A percentile compares a stretch with the other conserved stretches of the same genome.
phyloP scores from a whole-genome alignment of 2,888 invertebrate species.

The Brachynemurus nebulosus region DNA sequence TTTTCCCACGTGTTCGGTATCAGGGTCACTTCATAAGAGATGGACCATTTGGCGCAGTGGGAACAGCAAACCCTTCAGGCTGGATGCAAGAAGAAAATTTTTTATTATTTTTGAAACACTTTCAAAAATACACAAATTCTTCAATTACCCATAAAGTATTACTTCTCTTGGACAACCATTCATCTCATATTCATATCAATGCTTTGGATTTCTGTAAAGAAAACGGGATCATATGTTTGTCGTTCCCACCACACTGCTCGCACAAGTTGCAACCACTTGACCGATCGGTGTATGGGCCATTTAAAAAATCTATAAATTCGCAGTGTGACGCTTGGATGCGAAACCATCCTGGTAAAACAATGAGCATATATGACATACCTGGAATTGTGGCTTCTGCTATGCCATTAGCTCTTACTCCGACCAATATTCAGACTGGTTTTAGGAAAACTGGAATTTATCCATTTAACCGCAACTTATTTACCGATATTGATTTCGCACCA shows the following conservation, averaged over 20 bases:
- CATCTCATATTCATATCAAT: slow-evolving; percentile 6
- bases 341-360: slow-evolving; percentile 13
- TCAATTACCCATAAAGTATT: slow-evolving; percentile 3
- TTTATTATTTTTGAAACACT: slow-evolving; percentile 5
- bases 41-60: slow-evolving; percentile 20
- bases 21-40: slow-evolving; percentile 22
- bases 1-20: slow-evolving; percentile 24
- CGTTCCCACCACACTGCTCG: slow-evolving; percentile 14
- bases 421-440: slow-evolving; percentile 17
- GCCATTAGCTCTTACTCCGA: slow-evolving; percentile 9
- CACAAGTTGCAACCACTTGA: slow-evolving; percentile 15
- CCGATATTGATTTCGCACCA: slow-evolving; percentile 13
- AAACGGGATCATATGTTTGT: slow-evolving; percentile 12
- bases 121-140: slow-evolving; percentile 6
- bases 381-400: slow-evolving; percentile 10
- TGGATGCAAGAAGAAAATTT: slow-evolving; percentile 9
- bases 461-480: slow-evolving; percentile 1
- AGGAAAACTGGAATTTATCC: slow-evolving; percentile 2
- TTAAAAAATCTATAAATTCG: slow-evolving; percentile 9
- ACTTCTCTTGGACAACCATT: slow-evolving; percentile 9
- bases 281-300: slow-evolving; percentile 11
- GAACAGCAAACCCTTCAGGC: slow-evolving; percentile 18
- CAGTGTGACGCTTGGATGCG: slow-evolving; percentile 13
- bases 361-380: slow-evolving; percentile 14
- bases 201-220: slow-evolving; percentile 7